Evolutionary conservation across 1,140 invertebrate species (phyloP).

Genomic region (Theocolax elegans): DNA sequence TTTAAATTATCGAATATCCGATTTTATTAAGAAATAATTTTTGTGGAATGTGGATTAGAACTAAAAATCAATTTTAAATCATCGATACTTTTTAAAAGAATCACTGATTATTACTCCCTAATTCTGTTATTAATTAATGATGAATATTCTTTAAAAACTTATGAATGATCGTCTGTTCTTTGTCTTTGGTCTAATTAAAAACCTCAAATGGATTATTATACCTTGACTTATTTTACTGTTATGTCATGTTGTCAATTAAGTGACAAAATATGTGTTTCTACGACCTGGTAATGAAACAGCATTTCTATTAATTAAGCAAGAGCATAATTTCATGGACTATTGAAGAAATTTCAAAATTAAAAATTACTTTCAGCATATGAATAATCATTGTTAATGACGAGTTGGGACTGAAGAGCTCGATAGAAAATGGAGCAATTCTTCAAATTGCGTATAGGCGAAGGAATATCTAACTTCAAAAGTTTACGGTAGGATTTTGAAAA

Average conservation of each 20-base stretch:
- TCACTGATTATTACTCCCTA: too few relatives aligned
- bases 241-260: slow-evolving; percentile 34
- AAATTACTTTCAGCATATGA: neutral
- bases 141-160: neutral
- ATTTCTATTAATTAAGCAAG: slow-evolving; percentile 11
- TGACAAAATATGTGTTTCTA: slow-evolving; percentile 5
- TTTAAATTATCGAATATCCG: too few relatives aligned
- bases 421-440: too few relatives aligned
- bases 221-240: neutral
- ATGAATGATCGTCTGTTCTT: slow-evolving; percentile 30
- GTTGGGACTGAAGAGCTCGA: too few relatives aligned
- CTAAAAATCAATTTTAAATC: too few relatives aligned
- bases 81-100: too few relatives aligned
- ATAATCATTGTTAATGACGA: neutral
- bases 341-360: neutral
- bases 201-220: slow-evolving; percentile 16
- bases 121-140: slow-evolving; percentile 7
- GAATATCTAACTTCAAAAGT: too few relatives aligned
- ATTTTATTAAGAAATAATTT: too few relatives aligned
- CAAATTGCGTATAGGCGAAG: too few relatives aligned
- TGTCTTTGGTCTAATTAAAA: slow-evolving; percentile 30
- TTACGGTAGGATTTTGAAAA: too few relatives aligned
- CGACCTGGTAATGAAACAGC: slow-evolving; percentile 6
- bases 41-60: too few relatives aligned
- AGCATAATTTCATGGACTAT: slow-evolving; percentile 24